These are phyloP conservation scores for Porites australiensis DNA, from an alignment of 64 coral and sea anemone species.

Conservation along the genomic window DNA sequence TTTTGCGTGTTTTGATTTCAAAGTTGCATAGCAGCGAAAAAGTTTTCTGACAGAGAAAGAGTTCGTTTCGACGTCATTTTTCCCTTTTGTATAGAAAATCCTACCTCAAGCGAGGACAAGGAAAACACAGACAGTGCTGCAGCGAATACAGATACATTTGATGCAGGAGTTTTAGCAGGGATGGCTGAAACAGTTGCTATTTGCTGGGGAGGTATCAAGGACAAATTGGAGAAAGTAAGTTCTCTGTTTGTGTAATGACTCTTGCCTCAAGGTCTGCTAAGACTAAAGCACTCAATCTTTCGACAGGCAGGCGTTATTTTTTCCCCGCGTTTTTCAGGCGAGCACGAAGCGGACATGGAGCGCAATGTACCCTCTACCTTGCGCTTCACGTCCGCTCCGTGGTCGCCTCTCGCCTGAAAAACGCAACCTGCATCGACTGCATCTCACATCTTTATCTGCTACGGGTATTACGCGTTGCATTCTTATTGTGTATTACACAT, in stretches of 20 bases:
- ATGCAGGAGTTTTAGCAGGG: slow-evolving; percentile 57
- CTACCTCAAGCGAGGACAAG: slow-evolving; percentile 68
- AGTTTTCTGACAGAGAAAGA: not conserved
- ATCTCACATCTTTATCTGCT: too few species aligned
- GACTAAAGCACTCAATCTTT: too few species aligned
- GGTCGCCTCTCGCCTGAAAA: too few species aligned
- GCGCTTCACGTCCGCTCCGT: too few species aligned
- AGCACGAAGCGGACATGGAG: too few species aligned
- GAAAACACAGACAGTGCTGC: slow-evolving; percentile 70
- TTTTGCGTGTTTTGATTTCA: too few species aligned
- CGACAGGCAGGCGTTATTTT: too few species aligned
- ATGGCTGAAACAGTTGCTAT: slow-evolving; percentile 92
- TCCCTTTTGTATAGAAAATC: slow-evolving; percentile 31
- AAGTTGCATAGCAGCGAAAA: not conserved
- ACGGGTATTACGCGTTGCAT: not conserved
- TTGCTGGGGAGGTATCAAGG: slow-evolving; percentile 91
- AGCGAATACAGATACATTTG: slow-evolving; percentile 22
- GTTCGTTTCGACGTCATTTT: too few species aligned
- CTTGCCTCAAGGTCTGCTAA: too few species aligned
- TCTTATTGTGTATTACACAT: not conserved
- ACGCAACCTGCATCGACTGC: too few species aligned
- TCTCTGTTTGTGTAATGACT: not conserved
- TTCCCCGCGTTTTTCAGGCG: too few species aligned
- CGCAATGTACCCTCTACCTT: too few species aligned
- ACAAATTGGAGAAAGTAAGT: slow-evolving; percentile 83